Conservation (phyloP, 2,797 vertebrate genomes). For the Crenuchus spilurus region DNA sequence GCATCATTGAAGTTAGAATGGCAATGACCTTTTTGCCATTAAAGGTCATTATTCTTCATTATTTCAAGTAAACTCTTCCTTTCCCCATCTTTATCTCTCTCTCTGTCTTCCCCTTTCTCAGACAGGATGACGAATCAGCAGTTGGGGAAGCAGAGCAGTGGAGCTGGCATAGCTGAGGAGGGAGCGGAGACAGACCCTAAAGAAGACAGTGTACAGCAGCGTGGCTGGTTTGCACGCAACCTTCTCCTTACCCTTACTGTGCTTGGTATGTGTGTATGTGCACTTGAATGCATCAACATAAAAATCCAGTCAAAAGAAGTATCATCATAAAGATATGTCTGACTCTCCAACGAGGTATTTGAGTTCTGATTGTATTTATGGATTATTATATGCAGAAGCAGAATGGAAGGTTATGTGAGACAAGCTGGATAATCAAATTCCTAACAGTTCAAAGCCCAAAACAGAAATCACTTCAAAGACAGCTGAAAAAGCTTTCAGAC, state of each 20-base stretch:
- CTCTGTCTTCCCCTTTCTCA: conserved; percentile 42
- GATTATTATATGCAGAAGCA: too few relatives aligned
- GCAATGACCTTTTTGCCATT: not conserved
- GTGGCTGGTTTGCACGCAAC: conserved; percentile 74
- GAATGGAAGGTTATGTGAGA: conserved; percentile 3
- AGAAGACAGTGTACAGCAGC: conserved; percentile 34
- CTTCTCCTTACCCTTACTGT: conserved; percentile 78
- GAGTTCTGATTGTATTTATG: not conserved
- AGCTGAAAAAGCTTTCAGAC: not conserved
- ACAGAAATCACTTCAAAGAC: conserved; percentile 1
- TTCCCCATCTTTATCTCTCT: conserved; percentile 10
- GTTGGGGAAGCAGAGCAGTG: conserved; percentile 66
- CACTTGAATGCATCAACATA: not conserved
- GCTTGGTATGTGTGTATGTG: conserved; percentile 62
- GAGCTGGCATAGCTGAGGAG: conserved; percentile 67
- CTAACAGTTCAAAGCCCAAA: not conserved
- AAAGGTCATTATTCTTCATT: not conserved
- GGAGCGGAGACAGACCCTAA: conserved; percentile 42
- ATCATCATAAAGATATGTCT: too few relatives aligned
- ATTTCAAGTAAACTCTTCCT: not conserved
- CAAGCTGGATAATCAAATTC: conserved; percentile 20
- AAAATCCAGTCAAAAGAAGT: not conserved
- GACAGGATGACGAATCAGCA: conserved; percentile 79
- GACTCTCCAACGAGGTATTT: too few relatives aligned
- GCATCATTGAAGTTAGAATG: not conserved